Evolutionary conservation across 2,888 invertebrate species (phyloP).

Genomic region (Matsumyia berberina): DNA sequence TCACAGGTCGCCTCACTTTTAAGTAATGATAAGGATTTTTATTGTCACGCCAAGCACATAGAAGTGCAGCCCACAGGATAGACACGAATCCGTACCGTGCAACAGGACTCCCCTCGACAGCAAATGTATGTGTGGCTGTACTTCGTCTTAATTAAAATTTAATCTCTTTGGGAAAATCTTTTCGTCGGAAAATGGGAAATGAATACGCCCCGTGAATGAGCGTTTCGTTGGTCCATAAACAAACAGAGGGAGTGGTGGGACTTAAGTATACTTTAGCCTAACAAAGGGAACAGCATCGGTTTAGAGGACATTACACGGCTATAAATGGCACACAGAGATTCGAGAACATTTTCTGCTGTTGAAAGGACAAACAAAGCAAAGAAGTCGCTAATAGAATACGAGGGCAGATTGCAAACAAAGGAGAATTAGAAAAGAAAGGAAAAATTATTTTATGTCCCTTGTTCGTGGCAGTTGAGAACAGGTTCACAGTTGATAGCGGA

Average conservation of each 20-base stretch:
- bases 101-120: constrained; percentile 12
- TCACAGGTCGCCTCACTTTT: background rate
- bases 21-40: constrained; percentile 49
- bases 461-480: constrained; percentile 32
- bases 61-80: background rate
- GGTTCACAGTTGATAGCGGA: constrained; percentile 13
- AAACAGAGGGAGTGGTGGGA: constrained; percentile 7
- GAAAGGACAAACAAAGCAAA: constrained; percentile 28
- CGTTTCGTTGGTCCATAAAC: constrained; percentile 40
- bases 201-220: constrained; percentile 51
- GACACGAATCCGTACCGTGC: constrained; percentile 4
- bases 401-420: constrained; percentile 59
- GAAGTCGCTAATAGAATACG: constrained; percentile 57
- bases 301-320: constrained; percentile 39
- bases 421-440: constrained; percentile 29
- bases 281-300: constrained; percentile 38
- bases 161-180: constrained; percentile 75
- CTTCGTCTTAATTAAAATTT: constrained; percentile 78
- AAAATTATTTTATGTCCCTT: constrained; percentile 15
- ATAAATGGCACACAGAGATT: constrained; percentile 60
- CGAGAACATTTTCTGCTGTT: constrained; percentile 22
- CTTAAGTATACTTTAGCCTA: constrained; percentile 28
- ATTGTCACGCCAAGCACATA: background rate
- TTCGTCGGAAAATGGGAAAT: constrained; percentile 64
- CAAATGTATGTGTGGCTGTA: constrained; percentile 50